Percentiles rank a stretch among this genome's conserved stretches.
phyloP scores from a whole-genome alignment of 2,113 vertebrate genomes.

The Apodemus sylvaticus region DNA sequence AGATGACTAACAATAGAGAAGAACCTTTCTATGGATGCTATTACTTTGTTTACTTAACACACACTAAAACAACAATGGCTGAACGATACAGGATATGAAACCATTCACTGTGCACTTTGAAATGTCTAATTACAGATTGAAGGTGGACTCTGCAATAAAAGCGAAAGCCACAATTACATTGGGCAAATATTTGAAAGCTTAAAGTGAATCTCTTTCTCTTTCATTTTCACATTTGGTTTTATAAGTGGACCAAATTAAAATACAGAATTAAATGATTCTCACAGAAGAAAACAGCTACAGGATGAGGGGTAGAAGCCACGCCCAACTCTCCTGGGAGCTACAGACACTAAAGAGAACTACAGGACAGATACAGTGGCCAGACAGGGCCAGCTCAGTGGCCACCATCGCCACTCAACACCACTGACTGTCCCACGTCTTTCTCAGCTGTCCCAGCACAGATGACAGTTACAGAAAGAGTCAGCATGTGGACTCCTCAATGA shows the following conservation, averaged over 20 bases:
- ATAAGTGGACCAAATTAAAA: slow-evolving; percentile 10
- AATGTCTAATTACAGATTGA: background rate
- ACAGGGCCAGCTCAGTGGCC: rapidly evolving
- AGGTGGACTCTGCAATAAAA: background rate
- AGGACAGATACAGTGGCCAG: background rate
- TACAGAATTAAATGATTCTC: background rate
- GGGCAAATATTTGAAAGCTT: background rate
- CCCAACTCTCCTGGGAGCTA: background rate
- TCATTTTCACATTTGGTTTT: slow-evolving; percentile 34
- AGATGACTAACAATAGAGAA: background rate
- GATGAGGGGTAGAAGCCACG: background rate
- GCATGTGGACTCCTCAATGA: background rate
- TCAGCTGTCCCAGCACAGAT: background rate
- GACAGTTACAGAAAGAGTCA: background rate
- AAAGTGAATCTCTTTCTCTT: background rate
- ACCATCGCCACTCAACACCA: background rate
- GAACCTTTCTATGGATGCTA: background rate
- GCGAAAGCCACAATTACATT: background rate
- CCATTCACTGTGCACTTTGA: background rate
- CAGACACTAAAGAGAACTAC: background rate
- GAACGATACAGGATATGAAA: background rate
- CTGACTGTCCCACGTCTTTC: background rate
- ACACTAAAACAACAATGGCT: background rate
- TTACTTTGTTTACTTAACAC: slow-evolving; percentile 14
- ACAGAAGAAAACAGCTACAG: background rate